A percentile compares a stretch with the other conserved stretches of the same genome.
phyloP scores from a whole-genome alignment of 2,113 vertebrate species.

The Gnathonemus echidnorhynchus region DNA sequence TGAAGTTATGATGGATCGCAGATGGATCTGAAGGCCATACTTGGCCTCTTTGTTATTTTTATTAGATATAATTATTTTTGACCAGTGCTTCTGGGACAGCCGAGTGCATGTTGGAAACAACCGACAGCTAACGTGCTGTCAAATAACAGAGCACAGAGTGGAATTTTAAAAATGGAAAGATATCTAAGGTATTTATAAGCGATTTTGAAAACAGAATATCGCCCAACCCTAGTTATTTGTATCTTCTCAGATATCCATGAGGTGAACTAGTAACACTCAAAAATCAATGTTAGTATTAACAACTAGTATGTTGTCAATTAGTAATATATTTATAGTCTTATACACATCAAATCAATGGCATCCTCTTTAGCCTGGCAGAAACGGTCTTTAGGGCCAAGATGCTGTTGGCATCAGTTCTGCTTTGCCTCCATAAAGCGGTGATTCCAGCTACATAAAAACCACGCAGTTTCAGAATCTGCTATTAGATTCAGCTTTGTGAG shows the following conservation, averaged over 20 bases:
- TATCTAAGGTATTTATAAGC: background rate
- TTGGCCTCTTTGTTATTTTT: background rate
- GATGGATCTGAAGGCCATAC: background rate
- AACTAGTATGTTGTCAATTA: background rate
- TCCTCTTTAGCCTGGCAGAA: background rate
- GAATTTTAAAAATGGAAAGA: background rate
- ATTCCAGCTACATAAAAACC: conserved; percentile 20
- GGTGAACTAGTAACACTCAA: background rate
- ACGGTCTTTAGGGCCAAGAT: background rate
- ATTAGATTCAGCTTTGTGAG: background rate
- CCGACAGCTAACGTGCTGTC: background rate
- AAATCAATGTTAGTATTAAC: background rate
- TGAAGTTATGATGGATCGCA: background rate
- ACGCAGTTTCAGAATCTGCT: conserved; percentile 20
- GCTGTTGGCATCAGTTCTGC: background rate
- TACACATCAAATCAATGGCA: background rate
- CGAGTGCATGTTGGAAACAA: background rate
- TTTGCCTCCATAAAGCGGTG: background rate
- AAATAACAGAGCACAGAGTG: background rate
- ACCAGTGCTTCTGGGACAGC: background rate
- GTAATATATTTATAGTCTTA: background rate
- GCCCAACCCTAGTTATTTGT: background rate
- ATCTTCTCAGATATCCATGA: background rate
- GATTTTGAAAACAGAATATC: background rate
- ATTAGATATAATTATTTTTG: background rate